Evolutionary conservation across 2,113 vertebrate genomes (phyloP), one percentile per base, ranked within the genome.

Genomic region (Stegastes partitus): DNA sequence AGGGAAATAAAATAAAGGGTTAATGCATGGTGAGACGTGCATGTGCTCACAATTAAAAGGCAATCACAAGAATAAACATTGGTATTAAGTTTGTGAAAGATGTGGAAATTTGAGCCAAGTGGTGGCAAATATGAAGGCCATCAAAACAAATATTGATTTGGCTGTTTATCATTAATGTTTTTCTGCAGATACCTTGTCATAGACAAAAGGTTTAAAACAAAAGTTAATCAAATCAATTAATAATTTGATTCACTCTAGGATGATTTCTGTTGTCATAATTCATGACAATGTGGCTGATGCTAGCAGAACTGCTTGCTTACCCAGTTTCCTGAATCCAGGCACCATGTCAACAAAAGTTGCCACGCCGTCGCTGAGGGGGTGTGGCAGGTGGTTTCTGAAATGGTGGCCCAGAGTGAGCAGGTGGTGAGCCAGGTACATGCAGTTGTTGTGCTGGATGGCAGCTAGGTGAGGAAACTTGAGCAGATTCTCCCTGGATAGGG

Each of bases 371-470:
- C 93, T 94, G 23, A 97, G 94, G n/a, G 95, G 82, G 71, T 86
- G 70, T 0, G 95, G 93, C 26, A 97, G 89, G 70, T 91, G 95
- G 16, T 89, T 91, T 31, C 92, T 94, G 91, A 98, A 98, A 83
- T 99, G 96, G 91, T 99, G 97, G 1, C 98, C 98, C 25, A 99
- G 93, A 0, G 97, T 99, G 72, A 99, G 94, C 79, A 99, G 89
- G 89, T 99, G 96, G 88, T 99, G 98, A 15, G 97, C 96, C 3
- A 99, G 94, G 58, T 95, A 99, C 98, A 99, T 98, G 89, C 98
- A 99, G 95, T 99, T 99, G 94, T 99, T 99, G 91, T 99, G 97
- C 84, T 99, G 98, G 83, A 99, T 96, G 74, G 98, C 98, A 26
- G 98, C 96, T 69, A 99, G 90, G 85, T 99, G 98, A 22, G 98